A percentile compares a stretch with the other conserved stretches of the same genome.
These are phyloP conservation scores for Bicyclus anynana DNA, from an alignment of 1,140 invertebrate genomes.

Conservation along the genomic window DNA sequence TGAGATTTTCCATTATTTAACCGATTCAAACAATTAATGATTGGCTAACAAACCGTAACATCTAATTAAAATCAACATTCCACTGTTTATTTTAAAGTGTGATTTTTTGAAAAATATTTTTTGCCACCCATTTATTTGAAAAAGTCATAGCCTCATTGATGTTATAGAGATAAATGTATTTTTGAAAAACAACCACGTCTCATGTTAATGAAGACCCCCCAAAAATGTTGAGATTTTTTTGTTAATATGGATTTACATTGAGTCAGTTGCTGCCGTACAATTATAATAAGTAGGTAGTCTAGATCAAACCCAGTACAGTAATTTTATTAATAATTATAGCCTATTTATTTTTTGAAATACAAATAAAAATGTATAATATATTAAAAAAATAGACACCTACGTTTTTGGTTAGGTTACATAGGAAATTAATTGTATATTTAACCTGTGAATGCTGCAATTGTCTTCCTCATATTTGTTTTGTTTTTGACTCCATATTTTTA, in stretches of 20 bases:
- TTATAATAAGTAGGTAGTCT: no score
- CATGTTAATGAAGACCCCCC: not conserved
- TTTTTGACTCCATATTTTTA: no score
- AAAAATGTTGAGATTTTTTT: not conserved
- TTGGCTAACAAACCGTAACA: constrained; percentile 26
- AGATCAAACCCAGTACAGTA: no score
- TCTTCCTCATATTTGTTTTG: no score
- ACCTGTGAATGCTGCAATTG: no score
- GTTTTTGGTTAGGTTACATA: no score
- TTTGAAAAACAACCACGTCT: not conserved
- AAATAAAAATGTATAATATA: no score
- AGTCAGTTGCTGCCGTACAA: not conserved
- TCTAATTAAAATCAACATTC: constrained; percentile 48
- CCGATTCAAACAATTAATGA: constrained; percentile 15
- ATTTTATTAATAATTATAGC: no score
- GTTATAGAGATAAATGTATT: constrained; percentile 16
- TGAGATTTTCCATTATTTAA: constrained; percentile 13
- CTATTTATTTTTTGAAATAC: no score
- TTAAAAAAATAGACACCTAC: no score
- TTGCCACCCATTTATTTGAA: constrained; percentile 19
- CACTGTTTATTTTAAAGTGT: constrained; percentile 49
- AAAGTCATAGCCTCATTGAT: constrained; percentile 16
- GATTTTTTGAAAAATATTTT: constrained; percentile 29
- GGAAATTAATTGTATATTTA: no score
- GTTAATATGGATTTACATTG: not conserved